Evolutionary conservation across 2,888 invertebrate species (phyloP).

Genomic region (Ophonus ardosiacus): DNA sequence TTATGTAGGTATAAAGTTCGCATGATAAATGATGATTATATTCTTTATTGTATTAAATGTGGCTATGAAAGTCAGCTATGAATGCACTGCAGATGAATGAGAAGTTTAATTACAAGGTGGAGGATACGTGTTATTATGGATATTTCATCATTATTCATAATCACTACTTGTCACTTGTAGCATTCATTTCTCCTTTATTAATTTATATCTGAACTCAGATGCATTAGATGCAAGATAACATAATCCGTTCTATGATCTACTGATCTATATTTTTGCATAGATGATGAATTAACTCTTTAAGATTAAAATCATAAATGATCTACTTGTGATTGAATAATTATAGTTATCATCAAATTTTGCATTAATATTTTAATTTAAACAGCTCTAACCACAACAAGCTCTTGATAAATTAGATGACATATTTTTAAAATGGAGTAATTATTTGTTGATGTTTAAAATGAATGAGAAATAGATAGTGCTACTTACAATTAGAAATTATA

Average conservation of each 20-base stretch:
- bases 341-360: background rate
- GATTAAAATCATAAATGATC: background rate
- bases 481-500: too few species aligned
- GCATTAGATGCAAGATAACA: background rate
- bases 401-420: too few species aligned
- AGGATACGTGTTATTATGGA: constrained; percentile 22
- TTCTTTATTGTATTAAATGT: constrained; percentile 19
- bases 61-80: constrained; percentile 33
- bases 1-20: background rate
- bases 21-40: constrained; percentile 28
- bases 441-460: too few species aligned
- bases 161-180: constrained; percentile 12
- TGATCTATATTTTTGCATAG: background rate
- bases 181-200: background rate
- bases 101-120: constrained; percentile 22
- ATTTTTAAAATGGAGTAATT: too few species aligned
- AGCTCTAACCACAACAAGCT: too few species aligned
- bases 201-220: background rate
- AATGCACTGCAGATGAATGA: constrained; percentile 27
- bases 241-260: background rate
- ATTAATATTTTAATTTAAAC: too few species aligned
- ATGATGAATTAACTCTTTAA: background rate
- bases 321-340: background rate
- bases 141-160: constrained; percentile 46
- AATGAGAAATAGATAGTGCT: too few species aligned